A percentile compares a stretch with the other conserved stretches of the same genome.
Conservation (phyloP, 2,797 vertebrate species). For the Chrosomus eos region DNA sequence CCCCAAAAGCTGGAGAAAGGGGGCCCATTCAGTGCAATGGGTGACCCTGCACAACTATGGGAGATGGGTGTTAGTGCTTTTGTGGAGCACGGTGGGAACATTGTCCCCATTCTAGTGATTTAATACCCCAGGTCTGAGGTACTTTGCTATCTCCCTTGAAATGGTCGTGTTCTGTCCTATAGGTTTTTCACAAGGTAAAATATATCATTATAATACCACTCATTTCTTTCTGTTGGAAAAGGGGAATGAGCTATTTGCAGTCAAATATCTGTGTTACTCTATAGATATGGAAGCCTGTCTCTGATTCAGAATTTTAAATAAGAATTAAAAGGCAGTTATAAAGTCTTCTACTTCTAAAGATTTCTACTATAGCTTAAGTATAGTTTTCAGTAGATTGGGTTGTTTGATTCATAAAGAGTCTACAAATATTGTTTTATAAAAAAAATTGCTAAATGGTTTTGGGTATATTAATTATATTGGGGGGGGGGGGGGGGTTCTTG, state of each 20-base stretch:
- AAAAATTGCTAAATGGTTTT: background rate
- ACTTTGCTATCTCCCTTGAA: conserved; percentile 46
- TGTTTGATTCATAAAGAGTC: background rate
- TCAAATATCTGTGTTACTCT: conserved; percentile 3
- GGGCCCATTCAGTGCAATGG: conserved; percentile 71
- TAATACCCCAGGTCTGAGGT: conserved; percentile 66
- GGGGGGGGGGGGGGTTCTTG: background rate
- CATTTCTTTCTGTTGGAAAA: conserved; percentile 4
- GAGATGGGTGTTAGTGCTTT: conserved; percentile 75
- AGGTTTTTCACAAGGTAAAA: conserved; percentile 37
- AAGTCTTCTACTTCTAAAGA: background rate
- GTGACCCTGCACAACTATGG: conserved; percentile 62
- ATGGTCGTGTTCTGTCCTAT: conserved; percentile 31
- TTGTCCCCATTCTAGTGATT: conserved; percentile 71
- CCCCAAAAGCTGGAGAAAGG: conserved; percentile 72
- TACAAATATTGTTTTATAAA: background rate
- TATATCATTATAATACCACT: conserved; percentile 26
- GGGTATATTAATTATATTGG: background rate
- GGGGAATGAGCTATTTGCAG: conserved; percentile 13
- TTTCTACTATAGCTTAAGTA: background rate
- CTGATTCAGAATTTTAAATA: background rate
- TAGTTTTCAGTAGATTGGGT: background rate
- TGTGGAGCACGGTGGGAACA: conserved; percentile 78
- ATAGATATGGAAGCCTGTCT: background rate
- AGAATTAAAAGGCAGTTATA: background rate